These are phyloP conservation scores for Hycleus cichorii DNA, from an alignment of 1,140 invertebrate species.

Conservation along the genomic window DNA sequence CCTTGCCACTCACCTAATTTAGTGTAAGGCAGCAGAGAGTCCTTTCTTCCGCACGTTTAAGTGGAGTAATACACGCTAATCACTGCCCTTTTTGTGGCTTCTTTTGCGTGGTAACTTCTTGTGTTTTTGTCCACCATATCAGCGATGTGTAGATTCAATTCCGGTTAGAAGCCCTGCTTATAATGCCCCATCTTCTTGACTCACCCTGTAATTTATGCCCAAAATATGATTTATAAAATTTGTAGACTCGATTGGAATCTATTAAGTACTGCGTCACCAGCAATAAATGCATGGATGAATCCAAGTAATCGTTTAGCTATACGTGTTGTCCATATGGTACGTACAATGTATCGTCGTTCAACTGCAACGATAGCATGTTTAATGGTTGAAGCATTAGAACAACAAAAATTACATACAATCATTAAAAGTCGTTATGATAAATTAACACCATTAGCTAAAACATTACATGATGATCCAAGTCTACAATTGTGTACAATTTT, in stretches of 20 bases:
- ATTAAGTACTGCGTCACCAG: conserved; percentile 88
- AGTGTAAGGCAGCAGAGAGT: too few relatives aligned
- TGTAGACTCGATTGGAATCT: conserved; percentile 84
- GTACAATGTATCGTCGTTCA: conserved; percentile 66
- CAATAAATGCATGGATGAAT: conserved; percentile 97
- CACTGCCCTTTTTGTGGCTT: too few relatives aligned
- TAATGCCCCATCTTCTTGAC: too few relatives aligned
- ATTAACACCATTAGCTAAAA: conserved; percentile 79
- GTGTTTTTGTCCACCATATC: too few relatives aligned
- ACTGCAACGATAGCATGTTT: conserved; percentile 88
- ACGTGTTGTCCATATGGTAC: conserved; percentile 68
- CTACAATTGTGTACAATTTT: conserved; percentile 88
- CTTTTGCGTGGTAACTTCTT: too few relatives aligned
- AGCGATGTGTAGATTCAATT: too few relatives aligned
- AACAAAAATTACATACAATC: conserved; percentile 74
- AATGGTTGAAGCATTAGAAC: conserved; percentile 89
- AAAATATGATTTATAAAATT: conserved; percentile 41
- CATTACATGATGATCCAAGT: conserved; percentile 90
- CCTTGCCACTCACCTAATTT: too few relatives aligned
- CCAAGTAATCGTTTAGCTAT: conserved; percentile 83
- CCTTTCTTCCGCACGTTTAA: too few relatives aligned
- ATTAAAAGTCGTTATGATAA: conserved; percentile 86
- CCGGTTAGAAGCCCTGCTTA: too few relatives aligned
- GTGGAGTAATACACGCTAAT: too few relatives aligned
- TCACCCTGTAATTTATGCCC: background rate